These are phyloP conservation scores for Hippocampus kuda DNA, from an alignment of 2,797 vertebrate genomes.

Conservation along the genomic window DNA sequence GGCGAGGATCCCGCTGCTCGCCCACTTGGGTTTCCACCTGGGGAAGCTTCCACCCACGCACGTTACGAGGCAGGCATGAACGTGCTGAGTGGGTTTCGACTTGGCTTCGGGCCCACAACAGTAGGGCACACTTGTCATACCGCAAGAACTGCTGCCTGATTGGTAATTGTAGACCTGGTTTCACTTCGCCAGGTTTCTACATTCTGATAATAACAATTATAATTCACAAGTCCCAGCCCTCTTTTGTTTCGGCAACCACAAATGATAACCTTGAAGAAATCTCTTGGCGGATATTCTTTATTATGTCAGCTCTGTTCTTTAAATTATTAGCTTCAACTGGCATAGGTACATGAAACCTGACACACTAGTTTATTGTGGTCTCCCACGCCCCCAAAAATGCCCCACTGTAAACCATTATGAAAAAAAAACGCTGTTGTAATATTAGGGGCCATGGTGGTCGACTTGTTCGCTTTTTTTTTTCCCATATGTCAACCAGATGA, in stretches of 20 bases:
- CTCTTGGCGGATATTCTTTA: not conserved
- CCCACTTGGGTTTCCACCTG: conserved; percentile 6
- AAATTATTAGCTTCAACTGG: not conserved
- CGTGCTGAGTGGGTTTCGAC: too few species aligned
- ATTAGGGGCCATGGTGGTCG: not conserved
- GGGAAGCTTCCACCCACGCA: not conserved
- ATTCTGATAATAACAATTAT: too few species aligned
- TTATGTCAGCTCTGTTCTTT: not conserved
- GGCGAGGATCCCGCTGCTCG: conserved; percentile 44
- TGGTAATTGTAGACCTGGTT: too few species aligned
- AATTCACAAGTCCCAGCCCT: too few species aligned
- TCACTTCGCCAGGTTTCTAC: too few species aligned
- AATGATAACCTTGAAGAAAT: not conserved
- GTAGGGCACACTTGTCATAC: too few species aligned
- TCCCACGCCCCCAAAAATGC: not conserved
- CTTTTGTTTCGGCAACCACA: not conserved
- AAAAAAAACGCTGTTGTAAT: not conserved
- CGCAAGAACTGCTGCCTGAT: too few species aligned
- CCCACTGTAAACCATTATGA: not conserved
- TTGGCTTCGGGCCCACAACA: too few species aligned
- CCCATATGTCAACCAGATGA: too few species aligned
- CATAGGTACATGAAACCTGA: not conserved
- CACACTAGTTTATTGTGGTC: not conserved
- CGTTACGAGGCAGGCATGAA: not conserved
- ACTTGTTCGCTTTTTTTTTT: too few species aligned